Base-by-base conservation (phyloP, 1,140 invertebrate species). In the Uloborus diversus region DNA sequence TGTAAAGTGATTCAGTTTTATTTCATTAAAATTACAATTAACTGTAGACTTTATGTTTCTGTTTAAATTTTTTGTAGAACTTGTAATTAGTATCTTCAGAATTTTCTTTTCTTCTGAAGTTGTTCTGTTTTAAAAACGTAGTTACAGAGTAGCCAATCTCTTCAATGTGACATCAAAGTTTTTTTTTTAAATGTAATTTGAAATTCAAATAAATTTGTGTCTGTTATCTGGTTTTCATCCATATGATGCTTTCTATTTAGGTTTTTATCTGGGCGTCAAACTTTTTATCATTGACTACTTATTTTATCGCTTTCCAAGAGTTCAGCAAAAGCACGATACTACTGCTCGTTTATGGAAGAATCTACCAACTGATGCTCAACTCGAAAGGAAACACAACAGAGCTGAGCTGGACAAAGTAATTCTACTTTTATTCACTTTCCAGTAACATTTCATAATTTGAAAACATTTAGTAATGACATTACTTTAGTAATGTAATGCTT, bases 261-360 rank as follows among this genome's bases (percentile, higher is more conserved):
- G 85, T 49, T 37, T 86, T 23, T 82, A 76, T 42, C 53, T 86
- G 7, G 87, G 87, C 17, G 59, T 88, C 2, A 88, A 88, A 81
- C 62, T 88, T 47, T 88, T 88, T 68, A 81, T 88, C 20, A 81
- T 88, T 49, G 85, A 88, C 69, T 86, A 85, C 69, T 75, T 88
- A 9, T 88, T 86, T 79, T 84, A 85, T 61, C 82, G 84, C 49
- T 88, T 86, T 81, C 88, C 88, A 42, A 83, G 86, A 66, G 71
- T 88, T 3, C 85, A 85, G 64, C 83, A 84, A 61, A 87, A 87
- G 61, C 87, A 87, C 75, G 87, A 88, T 75, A 84, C 85, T 9
- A 83, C 85, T 4, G 84, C 85, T 13, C 82, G 83, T 76, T 81
- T 87, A 23, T 88, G 87, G 87, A 82, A 84, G 57, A 66, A 84